Evolutionary conservation across 1,140 invertebrate genomes (phyloP).

Genomic region (Lordiphosa stackelbergi): DNA sequence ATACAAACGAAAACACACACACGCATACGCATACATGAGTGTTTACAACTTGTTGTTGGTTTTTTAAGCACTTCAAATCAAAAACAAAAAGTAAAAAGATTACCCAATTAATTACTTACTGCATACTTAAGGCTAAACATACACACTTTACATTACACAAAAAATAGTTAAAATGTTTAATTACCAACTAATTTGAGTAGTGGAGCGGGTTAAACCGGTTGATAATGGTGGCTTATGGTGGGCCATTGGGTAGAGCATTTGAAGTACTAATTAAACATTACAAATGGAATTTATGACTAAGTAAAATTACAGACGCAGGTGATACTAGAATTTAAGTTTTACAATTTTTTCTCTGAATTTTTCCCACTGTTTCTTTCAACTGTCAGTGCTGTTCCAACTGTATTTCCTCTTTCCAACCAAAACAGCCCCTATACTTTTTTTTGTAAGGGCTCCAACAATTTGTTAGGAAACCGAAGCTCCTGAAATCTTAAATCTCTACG

Average conservation of each 20-base stretch:
- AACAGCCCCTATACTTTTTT: too few species aligned
- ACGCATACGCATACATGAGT: constrained; percentile 39
- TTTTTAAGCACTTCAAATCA: constrained; percentile 27
- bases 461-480: constrained; percentile 14
- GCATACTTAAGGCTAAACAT: constrained; percentile 22
- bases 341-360: neutral
- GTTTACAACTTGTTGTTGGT: constrained; percentile 44
- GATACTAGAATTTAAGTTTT: neutral
- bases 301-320: neutral
- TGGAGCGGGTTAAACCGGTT: constrained; percentile 56
- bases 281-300: constrained; percentile 9
- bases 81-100: constrained; percentile 36
- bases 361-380: constrained; percentile 1
- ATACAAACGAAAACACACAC: constrained; percentile 22
- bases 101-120: constrained; percentile 50
- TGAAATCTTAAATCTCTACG: constrained; percentile 53
- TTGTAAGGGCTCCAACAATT: constrained; percentile 8
- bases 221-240: constrained; percentile 26
- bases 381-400: constrained; percentile 7
- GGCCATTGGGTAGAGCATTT: constrained; percentile 46
- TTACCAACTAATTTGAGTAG: constrained; percentile 61
- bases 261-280: constrained; percentile 19
- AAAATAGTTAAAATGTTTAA: constrained; percentile 46
- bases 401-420: neutral
- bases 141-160: constrained; percentile 36